Evolutionary conservation across 2,888 invertebrate genomes (phyloP), one percentile per base, ranked within the genome.

Genomic region (Mayetiola destructor): DNA sequence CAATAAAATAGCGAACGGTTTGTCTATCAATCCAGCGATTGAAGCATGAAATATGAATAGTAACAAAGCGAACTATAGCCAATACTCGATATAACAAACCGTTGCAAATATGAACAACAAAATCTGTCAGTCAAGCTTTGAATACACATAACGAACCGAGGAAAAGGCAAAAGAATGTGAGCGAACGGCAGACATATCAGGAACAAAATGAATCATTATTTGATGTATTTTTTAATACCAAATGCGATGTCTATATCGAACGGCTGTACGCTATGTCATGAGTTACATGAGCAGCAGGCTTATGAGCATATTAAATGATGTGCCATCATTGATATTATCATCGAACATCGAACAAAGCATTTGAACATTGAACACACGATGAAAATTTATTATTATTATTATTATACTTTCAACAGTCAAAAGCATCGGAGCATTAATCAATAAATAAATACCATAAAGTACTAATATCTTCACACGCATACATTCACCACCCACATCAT

Each of bases 351-450:
- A n/a, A n/a, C n/a, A n/a, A n/a, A n/a, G n/a, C n/a, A n/a, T n/a
- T n/a, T n/a, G n/a, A n/a, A 6, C 48, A 10, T 21, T 2, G 48
- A 23, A n/a, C 27, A 48, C n/a, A 27, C 48, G 48, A 48, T 48
- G 48, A 48, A 48, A 23, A 27, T 48, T 48, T 48, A 48, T 48
- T 48, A 48, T 48, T 48, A 48, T 48, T 48, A 48, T 48, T 48
- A 48, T 48, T 23, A 48, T 48, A 48, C 27, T 48, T 48, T n/a
- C 2, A 48, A 48, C 27, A n/a, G 48, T 3, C 6, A 16, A 27
- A 23, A 6, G 48, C 48, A 48, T 48, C 27, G 5, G 9, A 27
- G 48, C 48, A 48, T 48, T 48, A 48, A 48, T 48, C 48, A 48
- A 48, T 48, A 48, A 48, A 48, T 48, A 48, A 48, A 48, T 27